These are phyloP conservation scores for Pterostichus niger DNA, from an alignment of 2,888 invertebrate genomes.

Conservation along the genomic window DNA sequence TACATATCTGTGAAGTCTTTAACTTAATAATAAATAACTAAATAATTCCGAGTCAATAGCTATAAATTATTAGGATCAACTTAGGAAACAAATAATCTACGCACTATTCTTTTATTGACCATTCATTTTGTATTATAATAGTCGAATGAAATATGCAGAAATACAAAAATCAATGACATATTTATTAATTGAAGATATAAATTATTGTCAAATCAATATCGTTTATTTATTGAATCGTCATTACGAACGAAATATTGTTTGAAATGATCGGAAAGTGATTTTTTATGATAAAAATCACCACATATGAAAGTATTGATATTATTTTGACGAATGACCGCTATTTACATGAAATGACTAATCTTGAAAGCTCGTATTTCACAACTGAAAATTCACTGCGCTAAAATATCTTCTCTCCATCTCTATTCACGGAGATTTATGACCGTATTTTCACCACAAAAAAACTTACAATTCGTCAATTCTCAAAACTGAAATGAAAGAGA, in stretches of 20 bases:
- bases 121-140: too few relatives aligned
- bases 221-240: conserved; percentile 24
- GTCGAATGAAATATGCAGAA: too few relatives aligned
- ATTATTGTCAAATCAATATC: not conserved
- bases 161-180: conserved; percentile 11
- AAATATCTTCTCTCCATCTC: conserved; percentile 7
- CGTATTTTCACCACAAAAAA: conserved; percentile 33
- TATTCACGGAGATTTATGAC: conserved; percentile 44
- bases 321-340: conserved; percentile 56
- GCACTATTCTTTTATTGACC: too few relatives aligned
- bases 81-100: too few relatives aligned
- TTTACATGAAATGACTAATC: conserved; percentile 53
- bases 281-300: conserved; percentile 41
- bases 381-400: conserved; percentile 16
- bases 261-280: conserved; percentile 6
- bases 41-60: too few relatives aligned
- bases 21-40: too few relatives aligned
- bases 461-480: conserved; percentile 31
- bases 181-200: conserved; percentile 13
- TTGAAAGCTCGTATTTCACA: conserved; percentile 60
- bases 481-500: not conserved
- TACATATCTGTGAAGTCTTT: too few relatives aligned
- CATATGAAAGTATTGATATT: conserved; percentile 49
- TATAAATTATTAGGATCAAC: too few relatives aligned
- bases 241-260: conserved; percentile 16